A percentile compares a stretch with the other conserved stretches of the same genome.
These are phyloP conservation scores for Rhea pennata DNA, from an alignment of 2,113 vertebrate genomes.

Conservation along the genomic window DNA sequence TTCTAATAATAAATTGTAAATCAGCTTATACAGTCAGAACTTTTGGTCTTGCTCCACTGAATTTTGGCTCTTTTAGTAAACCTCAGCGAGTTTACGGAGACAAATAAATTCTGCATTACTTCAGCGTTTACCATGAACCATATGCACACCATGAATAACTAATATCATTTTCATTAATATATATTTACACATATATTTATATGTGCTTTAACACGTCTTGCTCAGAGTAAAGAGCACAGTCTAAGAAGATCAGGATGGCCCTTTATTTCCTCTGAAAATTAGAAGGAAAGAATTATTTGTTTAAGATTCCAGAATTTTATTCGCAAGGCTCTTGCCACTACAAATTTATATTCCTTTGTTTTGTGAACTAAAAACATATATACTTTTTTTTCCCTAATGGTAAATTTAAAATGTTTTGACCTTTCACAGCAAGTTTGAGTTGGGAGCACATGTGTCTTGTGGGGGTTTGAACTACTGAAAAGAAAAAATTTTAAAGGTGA, in stretches of 20 bases:
- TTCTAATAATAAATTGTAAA: not conserved
- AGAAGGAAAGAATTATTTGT: not conserved
- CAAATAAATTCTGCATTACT: not conserved
- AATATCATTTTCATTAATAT: not conserved
- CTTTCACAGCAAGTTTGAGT: not conserved
- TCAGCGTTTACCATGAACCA: not conserved
- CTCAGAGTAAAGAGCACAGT: not conserved
- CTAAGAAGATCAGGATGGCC: not conserved
- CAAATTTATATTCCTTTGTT: not conserved
- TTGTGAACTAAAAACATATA: not conserved
- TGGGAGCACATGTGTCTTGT: not conserved
- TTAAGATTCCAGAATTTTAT: not conserved
- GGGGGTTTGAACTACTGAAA: not conserved
- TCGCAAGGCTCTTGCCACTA: not conserved
- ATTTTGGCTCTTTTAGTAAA: not conserved
- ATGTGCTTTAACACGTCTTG: not conserved
- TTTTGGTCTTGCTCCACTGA: not conserved
- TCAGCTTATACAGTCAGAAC: not conserved
- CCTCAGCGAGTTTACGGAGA: accelerated
- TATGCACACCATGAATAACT: not conserved
- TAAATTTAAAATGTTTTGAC: not conserved
- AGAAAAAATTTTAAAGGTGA: not conserved
- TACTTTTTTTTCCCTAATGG: not conserved
- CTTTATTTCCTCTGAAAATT: not conserved
- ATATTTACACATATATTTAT: not conserved